Percentiles rank a stretch among this genome's conserved stretches.
Evolutionary conservation across 2,888 invertebrate genomes (phyloP).

Genomic region (Ptychoptera contaminata): DNA sequence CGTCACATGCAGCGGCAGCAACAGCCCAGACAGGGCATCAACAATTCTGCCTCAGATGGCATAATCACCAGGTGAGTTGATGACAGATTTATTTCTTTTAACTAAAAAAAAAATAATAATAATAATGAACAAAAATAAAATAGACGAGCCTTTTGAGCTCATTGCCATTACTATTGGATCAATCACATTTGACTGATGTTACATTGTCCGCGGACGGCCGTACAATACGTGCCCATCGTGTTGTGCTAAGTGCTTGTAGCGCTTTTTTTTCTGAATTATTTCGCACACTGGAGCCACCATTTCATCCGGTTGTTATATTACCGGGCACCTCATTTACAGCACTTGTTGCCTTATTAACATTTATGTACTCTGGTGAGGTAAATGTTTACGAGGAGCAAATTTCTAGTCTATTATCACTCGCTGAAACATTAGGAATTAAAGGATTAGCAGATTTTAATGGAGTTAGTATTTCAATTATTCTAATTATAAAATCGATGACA

Average conservation of each 20-base stretch:
- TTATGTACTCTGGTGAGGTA: slow-evolving; percentile 81
- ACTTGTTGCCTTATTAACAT: slow-evolving; percentile 54
- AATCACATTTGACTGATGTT: slow-evolving; percentile 71
- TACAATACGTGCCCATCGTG: slow-evolving; percentile 68
- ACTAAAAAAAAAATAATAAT: background rate
- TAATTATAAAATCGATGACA: background rate
- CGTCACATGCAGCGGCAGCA: slow-evolving; percentile 9
- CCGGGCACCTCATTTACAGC: slow-evolving; percentile 29
- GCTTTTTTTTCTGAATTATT: slow-evolving; percentile 80
- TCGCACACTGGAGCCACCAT: slow-evolving; percentile 28
- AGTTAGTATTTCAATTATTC: slow-evolving; percentile 33
- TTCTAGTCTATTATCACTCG: slow-evolving; percentile 58
- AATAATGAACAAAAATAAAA: too few relatives aligned
- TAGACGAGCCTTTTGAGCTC: slow-evolving; percentile 61
- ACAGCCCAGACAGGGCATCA: slow-evolving; percentile 28
- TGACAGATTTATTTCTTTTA: slow-evolving; percentile 1
- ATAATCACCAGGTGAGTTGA: slow-evolving; percentile 54
- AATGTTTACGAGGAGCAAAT: slow-evolving; percentile 66
- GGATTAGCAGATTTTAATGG: slow-evolving; percentile 67
- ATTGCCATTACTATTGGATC: slow-evolving; percentile 59
- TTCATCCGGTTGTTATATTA: slow-evolving; percentile 30
- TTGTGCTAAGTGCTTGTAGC: slow-evolving; percentile 79
- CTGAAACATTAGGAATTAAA: slow-evolving; percentile 65
- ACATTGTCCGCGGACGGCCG: slow-evolving; percentile 74
- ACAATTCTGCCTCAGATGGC: slow-evolving; percentile 76